These are phyloP conservation scores for Serranus cabrilla DNA, from an alignment of 2,797 vertebrate genomes.

Conservation along the genomic window DNA sequence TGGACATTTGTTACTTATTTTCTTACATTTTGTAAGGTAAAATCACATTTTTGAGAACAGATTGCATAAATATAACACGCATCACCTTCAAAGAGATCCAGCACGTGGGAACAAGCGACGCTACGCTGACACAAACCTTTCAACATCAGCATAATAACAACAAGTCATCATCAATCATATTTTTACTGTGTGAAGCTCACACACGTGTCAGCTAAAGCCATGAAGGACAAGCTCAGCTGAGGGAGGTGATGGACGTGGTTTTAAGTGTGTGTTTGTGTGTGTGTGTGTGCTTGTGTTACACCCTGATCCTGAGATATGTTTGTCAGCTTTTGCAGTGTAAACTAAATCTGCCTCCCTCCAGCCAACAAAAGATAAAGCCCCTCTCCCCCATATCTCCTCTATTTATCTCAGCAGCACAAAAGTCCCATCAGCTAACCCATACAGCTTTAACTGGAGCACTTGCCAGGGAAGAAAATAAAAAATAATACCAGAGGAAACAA, in stretches of 20 bases:
- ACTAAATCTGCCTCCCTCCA: conserved; percentile 52
- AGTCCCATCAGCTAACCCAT: conserved; percentile 25
- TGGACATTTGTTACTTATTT: too few relatives aligned
- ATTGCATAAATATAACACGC: background rate
- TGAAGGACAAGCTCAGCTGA: conserved; percentile 45
- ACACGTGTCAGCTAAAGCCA: conserved; percentile 38
- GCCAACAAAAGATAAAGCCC: conserved; percentile 70
- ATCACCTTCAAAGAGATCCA: background rate
- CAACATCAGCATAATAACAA: conserved; percentile 18
- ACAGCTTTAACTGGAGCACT: background rate
- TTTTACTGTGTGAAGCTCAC: conserved; percentile 20
- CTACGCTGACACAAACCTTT: conserved; percentile 12
- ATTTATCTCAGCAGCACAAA: conserved; percentile 59
- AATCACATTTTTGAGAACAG: too few relatives aligned
- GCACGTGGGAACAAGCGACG: conserved; percentile 10
- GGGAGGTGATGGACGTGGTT: conserved; percentile 25
- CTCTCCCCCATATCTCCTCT: conserved; percentile 48
- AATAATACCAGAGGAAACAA: background rate
- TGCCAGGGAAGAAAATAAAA: background rate
- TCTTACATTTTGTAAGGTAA: too few relatives aligned
- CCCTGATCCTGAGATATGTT: conserved; percentile 69
- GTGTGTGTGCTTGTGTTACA: conserved; percentile 39
- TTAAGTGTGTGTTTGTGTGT: conserved; percentile 30
- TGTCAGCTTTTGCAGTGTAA: conserved; percentile 74
- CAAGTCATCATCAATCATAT: conserved; percentile 40